Base-by-base conservation (phyloP, 2,888 invertebrate genomes). In the Drosophila histrio region DNA sequence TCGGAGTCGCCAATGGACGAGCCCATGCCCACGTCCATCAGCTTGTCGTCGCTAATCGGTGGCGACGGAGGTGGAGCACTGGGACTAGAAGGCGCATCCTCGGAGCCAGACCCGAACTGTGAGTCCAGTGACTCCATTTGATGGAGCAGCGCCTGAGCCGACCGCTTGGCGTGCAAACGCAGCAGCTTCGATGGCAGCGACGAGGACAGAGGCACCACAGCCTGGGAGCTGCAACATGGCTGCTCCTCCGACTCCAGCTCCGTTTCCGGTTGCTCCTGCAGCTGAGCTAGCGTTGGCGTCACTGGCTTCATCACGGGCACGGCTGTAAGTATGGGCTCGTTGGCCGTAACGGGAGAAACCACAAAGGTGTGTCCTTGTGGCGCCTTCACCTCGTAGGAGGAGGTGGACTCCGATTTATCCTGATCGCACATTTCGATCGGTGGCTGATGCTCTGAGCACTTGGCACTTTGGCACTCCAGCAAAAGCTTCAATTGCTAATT, bases 141-240 rank as follows among this genome's bases (percentile, higher is more conserved):
- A 24, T 84, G 87, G 26, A 89, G 60, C 60, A 90, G 71, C 3
- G 90, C 84, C 41, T 90, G 86, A 0, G 90, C 89, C 0, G 90
- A 90, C 2, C 88, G 89, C 38, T 84, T 87, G 38, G 90, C 89
- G 53, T 91, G 91, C 36, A 90, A 71, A 3, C 91, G 88, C 39
- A 91, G 65, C 46, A 91, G 75, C 60, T 90, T 91, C 7, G 90
- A 91, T 13, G 91, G 91, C 61, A 91, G 63, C 30, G 91, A 91
- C 1, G 91, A 88, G 30, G 91, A 91, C n/a, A 91, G 44, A 0
- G 91, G 91, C 36, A 91, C 91, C 34, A 91, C 75, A 0, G 91
- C 91, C 60, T 86, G 85, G 3, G 77, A 78, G 47, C 85, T 85
- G 72, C 85, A 77, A 19, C 78, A 67, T 2, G 90, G 88, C 52